Percentiles rank a stretch among this genome's conserved stretches.
phyloP scores from a whole-genome alignment of 64 coral and sea anemone genomes.

The Astreopora myriophthalma region DNA sequence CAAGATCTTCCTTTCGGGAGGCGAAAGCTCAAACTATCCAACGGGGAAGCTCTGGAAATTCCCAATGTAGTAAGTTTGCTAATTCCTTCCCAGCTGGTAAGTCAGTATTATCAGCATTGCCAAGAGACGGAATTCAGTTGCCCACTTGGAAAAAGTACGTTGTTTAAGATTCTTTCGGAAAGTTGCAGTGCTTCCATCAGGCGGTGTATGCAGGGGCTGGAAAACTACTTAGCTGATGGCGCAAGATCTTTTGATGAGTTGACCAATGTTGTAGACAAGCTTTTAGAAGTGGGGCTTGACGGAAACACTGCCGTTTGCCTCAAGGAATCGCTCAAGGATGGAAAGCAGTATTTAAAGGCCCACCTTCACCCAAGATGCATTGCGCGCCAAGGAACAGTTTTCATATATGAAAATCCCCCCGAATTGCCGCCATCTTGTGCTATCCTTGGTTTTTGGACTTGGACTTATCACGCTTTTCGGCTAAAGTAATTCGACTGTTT shows the following conservation, averaged over 20 bases:
- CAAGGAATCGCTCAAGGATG: conserved; percentile 27
- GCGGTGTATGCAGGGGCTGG: conserved; percentile 21
- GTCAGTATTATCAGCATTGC: conserved; percentile 11
- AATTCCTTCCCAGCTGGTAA: not conserved
- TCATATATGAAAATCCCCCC: too few relatives aligned
- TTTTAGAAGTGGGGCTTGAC: conserved; percentile 1
- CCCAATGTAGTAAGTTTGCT: conserved; percentile 37
- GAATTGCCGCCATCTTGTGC: too few relatives aligned
- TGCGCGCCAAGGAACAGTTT: too few relatives aligned
- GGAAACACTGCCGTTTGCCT: not conserved
- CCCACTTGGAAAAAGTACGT: conserved; percentile 1
- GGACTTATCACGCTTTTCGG: too few relatives aligned
- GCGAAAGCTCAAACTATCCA: conserved; percentile 21
- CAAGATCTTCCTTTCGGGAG: conserved; percentile 36
- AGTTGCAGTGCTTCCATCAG: not conserved
- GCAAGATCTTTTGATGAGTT: conserved; percentile 21
- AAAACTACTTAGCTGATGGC: conserved; percentile 5
- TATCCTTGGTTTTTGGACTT: too few relatives aligned
- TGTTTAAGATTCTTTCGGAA: not conserved
- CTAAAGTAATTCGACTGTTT: too few relatives aligned
- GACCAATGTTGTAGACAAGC: not conserved
- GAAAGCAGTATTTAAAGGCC: conserved; percentile 21
- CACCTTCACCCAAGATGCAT: not conserved
- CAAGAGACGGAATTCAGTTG: not conserved
- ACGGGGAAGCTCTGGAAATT: conserved; percentile 12